Base-by-base conservation (phyloP, 2,888 invertebrate species). In the Ectobius pallidus region DNA sequence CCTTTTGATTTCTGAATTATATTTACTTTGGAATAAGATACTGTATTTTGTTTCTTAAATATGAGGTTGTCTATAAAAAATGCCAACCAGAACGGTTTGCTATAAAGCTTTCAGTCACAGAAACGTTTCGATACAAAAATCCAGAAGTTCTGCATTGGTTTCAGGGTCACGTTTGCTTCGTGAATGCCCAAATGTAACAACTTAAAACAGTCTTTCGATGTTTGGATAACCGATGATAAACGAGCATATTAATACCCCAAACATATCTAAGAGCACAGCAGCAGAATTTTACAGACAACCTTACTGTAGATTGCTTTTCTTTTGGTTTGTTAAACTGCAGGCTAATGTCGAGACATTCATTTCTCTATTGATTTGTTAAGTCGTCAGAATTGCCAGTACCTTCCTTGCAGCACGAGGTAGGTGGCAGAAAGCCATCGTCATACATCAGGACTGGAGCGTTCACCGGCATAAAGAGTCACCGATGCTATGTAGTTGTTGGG, bases 401-500 rank as follows among this genome's bases (percentile, higher is more conserved):
- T 83, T 81, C 84, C 84, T 78, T 82, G 81, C 77, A 84, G 81
- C 76, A 85, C 83, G 77, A 84, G 84, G 83, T 84, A 84, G 76
- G 84, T 84, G 75, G 76, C 76, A 68, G 77, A 77, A 76, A 77
- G 76, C 77, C 76, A 76, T 70, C 73, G 77, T 77, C 77, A 77
- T 77, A 77, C 77, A 67, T 75, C 78, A 32, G 75, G 76, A 63
- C 71, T 70, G 81, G 77, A 62, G 46, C 75, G 55, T 78, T 86
- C 89, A 20, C 87, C 85, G 80, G 90, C 90, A 82, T 95, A 96
- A 78, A 96, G 87, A 70, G 95, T 96, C 75, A 96, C 91, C 74
- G 96, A 95, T 69, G 95, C 96, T 80, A 96, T 94, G 83, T 95
- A 94, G 84, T 95, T 93, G 83, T 96, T 96, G 3, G 94, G 92